These are phyloP conservation scores for Tipula unca DNA, from an alignment of 2,888 invertebrate genomes.

Conservation along the genomic window DNA sequence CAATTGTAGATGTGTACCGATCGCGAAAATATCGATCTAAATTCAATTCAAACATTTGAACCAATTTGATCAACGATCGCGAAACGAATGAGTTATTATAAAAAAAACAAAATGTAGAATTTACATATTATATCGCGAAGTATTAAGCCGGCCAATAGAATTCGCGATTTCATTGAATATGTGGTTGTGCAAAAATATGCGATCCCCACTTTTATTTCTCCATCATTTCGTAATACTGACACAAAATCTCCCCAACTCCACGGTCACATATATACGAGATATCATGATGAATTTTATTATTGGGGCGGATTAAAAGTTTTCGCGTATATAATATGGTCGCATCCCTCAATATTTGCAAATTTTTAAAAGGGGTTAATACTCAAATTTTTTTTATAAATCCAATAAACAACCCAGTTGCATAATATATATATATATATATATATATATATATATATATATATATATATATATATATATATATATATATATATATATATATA, in stretches of 20 bases:
- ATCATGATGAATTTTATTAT: neutral
- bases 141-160: neutral
- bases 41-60: neutral
- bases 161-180: neutral
- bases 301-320: neutral
- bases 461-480: neutral
- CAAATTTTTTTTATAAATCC: neutral
- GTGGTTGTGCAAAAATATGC: conserved; percentile 15
- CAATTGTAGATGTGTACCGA: neutral
- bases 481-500: neutral
- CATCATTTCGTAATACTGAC: neutral
- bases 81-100: neutral
- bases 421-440: neutral
- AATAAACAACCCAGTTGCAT: neutral
- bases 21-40: neutral
- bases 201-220: neutral
- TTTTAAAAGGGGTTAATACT: neutral
- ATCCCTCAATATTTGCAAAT: neutral
- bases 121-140: neutral
- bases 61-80: conserved; percentile 9
- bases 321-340: neutral
- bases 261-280: neutral
- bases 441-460: neutral
- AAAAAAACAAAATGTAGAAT: neutral
- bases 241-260: neutral